A percentile compares a stretch with the other conserved stretches of the same genome.
Conservation (phyloP, 2,888 invertebrate species). For the Ceriagrion tenellum region DNA sequence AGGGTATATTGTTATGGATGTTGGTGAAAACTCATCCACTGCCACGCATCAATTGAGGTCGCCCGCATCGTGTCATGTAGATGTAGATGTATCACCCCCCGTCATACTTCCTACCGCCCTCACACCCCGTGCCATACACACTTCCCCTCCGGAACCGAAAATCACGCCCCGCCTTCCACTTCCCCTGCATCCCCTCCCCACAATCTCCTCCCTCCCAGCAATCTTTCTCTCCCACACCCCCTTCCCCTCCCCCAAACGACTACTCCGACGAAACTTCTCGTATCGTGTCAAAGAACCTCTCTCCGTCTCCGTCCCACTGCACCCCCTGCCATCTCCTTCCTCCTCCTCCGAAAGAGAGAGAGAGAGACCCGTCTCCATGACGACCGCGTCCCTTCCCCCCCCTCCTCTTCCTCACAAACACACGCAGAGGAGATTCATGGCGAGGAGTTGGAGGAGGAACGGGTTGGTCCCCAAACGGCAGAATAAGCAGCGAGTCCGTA, state of each 20-base stretch:
- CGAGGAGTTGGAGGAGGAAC: not conserved
- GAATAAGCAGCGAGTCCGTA: not conserved
- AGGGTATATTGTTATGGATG: too few relatives aligned
- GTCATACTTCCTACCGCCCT: too few relatives aligned
- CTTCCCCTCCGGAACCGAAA: not conserved
- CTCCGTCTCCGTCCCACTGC: not conserved
- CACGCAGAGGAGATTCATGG: not conserved
- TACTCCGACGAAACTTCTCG: constrained; percentile 23
- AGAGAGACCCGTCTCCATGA: not conserved
- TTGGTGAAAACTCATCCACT: too few relatives aligned
- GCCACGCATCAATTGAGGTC: too few relatives aligned
- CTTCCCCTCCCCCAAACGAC: too few relatives aligned
- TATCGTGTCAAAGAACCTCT: not conserved
- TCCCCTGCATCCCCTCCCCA: not conserved
- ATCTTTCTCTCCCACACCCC: not conserved
- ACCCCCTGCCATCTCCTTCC: not conserved
- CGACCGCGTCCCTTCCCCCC: not conserved
- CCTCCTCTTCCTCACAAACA: too few relatives aligned
- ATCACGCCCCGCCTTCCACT: not conserved
- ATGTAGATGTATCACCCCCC: too few relatives aligned
- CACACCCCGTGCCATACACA: not conserved
- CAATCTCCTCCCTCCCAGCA: not conserved
- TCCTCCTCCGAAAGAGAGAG: too few relatives aligned
- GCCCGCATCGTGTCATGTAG: too few relatives aligned
- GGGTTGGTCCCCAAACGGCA: not conserved